phyloP scores from a whole-genome alignment of 2,113 vertebrate species.

The Etheostoma spectabile region DNA sequence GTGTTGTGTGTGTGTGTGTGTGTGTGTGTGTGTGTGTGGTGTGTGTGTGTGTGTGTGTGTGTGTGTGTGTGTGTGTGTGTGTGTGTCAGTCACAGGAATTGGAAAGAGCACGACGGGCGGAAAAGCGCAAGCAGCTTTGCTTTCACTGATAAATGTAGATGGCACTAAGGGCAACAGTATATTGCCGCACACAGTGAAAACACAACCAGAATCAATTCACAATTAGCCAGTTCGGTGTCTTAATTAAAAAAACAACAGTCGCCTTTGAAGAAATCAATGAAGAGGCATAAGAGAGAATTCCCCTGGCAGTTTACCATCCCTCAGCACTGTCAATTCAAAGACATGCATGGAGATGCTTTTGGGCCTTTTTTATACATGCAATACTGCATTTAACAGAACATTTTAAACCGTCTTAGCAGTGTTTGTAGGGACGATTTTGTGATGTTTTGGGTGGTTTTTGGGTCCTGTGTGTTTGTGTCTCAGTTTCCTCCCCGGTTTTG shows the following conservation, averaged over 20 bases:
- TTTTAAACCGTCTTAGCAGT: neutral
- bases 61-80: too few species aligned
- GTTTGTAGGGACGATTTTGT: neutral
- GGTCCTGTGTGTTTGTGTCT: too few species aligned
- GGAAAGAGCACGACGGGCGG: constrained; percentile 57
- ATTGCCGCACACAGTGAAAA: constrained; percentile 79
- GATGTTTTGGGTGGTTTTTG: too few species aligned
- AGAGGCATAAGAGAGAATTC: constrained; percentile 72
- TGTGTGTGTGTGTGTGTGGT: too few species aligned
- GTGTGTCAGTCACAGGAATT: constrained; percentile 53
- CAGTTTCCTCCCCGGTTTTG: too few species aligned
- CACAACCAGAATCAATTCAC: constrained; percentile 81
- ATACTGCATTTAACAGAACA: constrained; percentile 33
- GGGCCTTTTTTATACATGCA: constrained; percentile 47
- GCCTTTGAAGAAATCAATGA: constrained; percentile 83
- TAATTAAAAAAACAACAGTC: constrained; percentile 83
- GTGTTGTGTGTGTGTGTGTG: too few species aligned
- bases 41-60: too few species aligned
- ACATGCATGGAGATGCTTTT: constrained; percentile 44
- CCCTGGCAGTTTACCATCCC: constrained; percentile 62
- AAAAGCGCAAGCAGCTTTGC: constrained; percentile 58
- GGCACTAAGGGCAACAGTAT: constrained; percentile 54
- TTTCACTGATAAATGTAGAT: constrained; percentile 68
- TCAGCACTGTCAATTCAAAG: constrained; percentile 70
- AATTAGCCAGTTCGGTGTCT: constrained; percentile 82